Conservation (phyloP, 2,888 invertebrate species). For the Acrocyrtus sp. region DNA sequence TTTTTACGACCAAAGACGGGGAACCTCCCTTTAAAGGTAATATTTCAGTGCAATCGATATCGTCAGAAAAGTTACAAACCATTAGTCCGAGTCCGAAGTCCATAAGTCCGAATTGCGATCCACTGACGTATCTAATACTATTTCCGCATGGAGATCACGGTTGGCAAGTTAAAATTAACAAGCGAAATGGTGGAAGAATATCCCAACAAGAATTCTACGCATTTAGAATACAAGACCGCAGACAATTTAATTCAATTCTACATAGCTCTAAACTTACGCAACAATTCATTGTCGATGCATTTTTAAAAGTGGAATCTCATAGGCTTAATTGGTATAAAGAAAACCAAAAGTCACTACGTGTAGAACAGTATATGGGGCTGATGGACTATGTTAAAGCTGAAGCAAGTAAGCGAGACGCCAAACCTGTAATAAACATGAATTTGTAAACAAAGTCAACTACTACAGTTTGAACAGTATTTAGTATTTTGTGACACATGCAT, state of each 20-base stretch:
- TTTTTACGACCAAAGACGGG: conserved; percentile 53
- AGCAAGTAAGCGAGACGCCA: too few relatives aligned
- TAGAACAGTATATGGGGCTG: conserved; percentile 63
- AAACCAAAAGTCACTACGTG: conserved; percentile 63
- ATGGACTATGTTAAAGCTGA: conserved; percentile 49
- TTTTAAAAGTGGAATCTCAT: conserved; percentile 63
- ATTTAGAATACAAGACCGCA: conserved; percentile 39
- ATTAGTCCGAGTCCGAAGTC: conserved; percentile 27
- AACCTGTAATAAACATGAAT: too few relatives aligned
- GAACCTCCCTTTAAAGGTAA: conserved; percentile 58
- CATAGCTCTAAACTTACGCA: conserved; percentile 62
- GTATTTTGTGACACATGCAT: too few relatives aligned
- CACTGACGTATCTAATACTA: conserved; percentile 60
- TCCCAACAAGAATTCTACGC: conserved; percentile 53
- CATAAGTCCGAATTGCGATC: conserved; percentile 56
- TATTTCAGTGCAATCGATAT: conserved; percentile 19
- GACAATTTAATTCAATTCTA: conserved; percentile 63
- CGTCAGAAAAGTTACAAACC: not conserved
- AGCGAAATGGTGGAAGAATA: not conserved
- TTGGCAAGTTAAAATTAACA: conserved; percentile 31
- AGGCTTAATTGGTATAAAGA: conserved; percentile 59
- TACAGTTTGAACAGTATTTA: too few relatives aligned
- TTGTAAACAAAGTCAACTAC: too few relatives aligned
- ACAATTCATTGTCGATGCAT: conserved; percentile 64
- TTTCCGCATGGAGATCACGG: conserved; percentile 60